phyloP scores from a whole-genome alignment of 1,140 invertebrate genomes.

The Drosophila pachea region DNA sequence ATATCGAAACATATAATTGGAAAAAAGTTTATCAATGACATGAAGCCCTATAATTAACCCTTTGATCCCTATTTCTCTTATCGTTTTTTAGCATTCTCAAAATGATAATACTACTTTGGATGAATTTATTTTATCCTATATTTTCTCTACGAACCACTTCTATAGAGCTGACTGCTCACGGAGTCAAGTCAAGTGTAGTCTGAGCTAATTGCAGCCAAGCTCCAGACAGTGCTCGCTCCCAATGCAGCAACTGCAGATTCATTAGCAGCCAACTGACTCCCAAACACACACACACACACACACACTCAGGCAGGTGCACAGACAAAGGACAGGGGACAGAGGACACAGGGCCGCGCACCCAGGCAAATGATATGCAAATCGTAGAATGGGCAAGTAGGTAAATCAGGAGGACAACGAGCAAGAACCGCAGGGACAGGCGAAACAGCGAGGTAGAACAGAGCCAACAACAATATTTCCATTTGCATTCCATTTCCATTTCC shows the following conservation, averaged over 20 bases:
- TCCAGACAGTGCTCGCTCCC: constrained; percentile 37
- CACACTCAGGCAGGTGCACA: constrained; percentile 1
- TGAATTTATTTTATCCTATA: not conserved
- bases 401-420: not conserved
- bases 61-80: no score
- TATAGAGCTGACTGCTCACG: constrained; percentile 9
- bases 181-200: constrained; percentile 47
- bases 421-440: not conserved
- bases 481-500: not conserved
- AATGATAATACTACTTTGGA: no score
- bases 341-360: not conserved
- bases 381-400: not conserved
- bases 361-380: constrained; percentile 39
- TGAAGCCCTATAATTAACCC: no score
- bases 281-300: constrained; percentile 11
- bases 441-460: constrained; percentile 10
- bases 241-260: constrained; percentile 51
- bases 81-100: no score
- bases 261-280: constrained; percentile 40
- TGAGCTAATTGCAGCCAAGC: constrained; percentile 51
- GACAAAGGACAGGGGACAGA: not conserved
- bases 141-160: not conserved
- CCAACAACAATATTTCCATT: constrained; percentile 1
- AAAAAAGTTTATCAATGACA: no score
- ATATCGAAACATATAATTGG: no score